Percentiles rank a stretch among this genome's conserved stretches.
Conservation (phyloP, 2,797 vertebrate genomes). For the Crypturellus tataupa region DNA sequence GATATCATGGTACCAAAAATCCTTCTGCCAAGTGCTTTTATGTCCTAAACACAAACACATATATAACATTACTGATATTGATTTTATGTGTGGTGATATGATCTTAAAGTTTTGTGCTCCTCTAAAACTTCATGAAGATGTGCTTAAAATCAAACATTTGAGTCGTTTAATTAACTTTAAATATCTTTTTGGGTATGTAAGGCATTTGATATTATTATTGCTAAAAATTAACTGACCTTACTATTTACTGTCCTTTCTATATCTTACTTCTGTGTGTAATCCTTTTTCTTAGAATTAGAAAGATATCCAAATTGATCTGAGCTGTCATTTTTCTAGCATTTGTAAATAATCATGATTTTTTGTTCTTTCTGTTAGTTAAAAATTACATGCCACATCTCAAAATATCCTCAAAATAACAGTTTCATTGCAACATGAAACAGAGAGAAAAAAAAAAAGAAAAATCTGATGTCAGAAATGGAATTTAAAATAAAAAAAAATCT, state of each 20-base stretch:
- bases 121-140: neutral
- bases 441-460: neutral
- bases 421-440: neutral
- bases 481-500: neutral
- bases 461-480: neutral
- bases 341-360: neutral
- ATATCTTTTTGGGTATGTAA: neutral
- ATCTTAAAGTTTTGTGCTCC: neutral
- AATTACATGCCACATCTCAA: constrained; percentile 19
- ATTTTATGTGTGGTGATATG: neutral
- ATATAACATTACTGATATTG: neutral
- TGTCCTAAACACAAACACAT: neutral
- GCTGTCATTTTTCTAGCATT: constrained; percentile 7
- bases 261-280: neutral
- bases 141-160: neutral
- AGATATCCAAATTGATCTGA: neutral
- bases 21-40: neutral
- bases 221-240: neutral
- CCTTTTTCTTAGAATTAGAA: constrained; percentile 16
- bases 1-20: neutral
- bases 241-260: neutral
- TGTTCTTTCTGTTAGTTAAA: neutral
- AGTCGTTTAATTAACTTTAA: neutral
- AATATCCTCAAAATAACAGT: neutral
- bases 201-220: neutral